phyloP scores from a whole-genome alignment of 2,888 invertebrate species.

The Sthenelais limicola region DNA sequence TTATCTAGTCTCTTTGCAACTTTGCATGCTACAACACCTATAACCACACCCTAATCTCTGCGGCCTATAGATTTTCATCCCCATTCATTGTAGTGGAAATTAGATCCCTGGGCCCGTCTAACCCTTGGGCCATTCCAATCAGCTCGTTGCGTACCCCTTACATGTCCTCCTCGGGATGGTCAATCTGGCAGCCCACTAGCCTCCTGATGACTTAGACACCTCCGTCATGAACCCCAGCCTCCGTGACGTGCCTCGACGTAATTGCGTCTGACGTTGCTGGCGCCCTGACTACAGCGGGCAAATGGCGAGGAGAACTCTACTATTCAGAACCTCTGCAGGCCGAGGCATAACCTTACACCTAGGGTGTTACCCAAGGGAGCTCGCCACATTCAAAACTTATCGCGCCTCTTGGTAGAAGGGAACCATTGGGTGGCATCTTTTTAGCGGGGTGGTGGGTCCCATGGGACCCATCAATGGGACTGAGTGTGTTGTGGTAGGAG shows the following conservation, averaged over 20 bases:
- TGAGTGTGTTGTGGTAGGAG: background rate
- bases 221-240: constrained; percentile 25
- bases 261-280: constrained; percentile 26
- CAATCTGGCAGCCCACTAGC: constrained; percentile 22
- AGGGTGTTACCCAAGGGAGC: constrained; percentile 11
- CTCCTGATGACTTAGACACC: constrained; percentile 32
- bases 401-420: constrained; percentile 19
- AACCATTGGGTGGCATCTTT: constrained; percentile 28
- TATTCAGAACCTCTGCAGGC: constrained; percentile 6
- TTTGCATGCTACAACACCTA: no score
- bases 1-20: no score
- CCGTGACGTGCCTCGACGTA: constrained; percentile 30
- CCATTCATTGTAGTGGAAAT: no score
- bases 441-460: constrained; percentile 17
- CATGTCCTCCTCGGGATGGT: no score
- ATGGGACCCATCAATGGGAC: constrained; percentile 13
- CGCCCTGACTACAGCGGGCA: background rate
- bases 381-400: constrained; percentile 32
- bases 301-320: constrained; percentile 20
- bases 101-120: no score
- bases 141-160: no score
- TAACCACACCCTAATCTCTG: no score
- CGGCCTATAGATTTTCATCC: no score
- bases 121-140: no score
- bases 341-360: constrained; percentile 22